Evolutionary conservation across 2,888 invertebrate species (phyloP), one percentile per base, ranked within the genome.

Genomic region (Alentia gelatinosa): DNA sequence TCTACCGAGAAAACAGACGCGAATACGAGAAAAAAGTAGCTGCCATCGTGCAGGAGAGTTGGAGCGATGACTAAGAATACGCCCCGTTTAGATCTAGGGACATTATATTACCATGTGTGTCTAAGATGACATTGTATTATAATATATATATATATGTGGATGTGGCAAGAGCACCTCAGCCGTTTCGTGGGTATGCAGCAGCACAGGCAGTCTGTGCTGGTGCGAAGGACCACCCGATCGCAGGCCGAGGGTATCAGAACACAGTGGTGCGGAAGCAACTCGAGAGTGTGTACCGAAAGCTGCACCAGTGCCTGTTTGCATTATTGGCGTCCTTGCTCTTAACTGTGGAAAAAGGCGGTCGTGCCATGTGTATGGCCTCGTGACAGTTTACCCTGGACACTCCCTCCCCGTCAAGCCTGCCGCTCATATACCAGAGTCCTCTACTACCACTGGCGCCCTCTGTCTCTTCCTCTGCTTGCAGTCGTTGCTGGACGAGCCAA

Each of bases 21-120:
- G 99, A 99, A 97, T 99, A 99, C 96, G 99, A 99, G 97, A 99
- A 99, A 97, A 97, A 99, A 97, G 99, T 99, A 96, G 99, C 99
- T 97, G 99, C 99, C 96, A 99, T 99, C 97, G 99, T 99, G 96
- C 99, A 99, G 97, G 99, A 99, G 97, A 99, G 99, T 97, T 99
- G 99, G 98, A 92, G 93, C 30, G 93, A 93, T 91, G 93, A 93
- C 35, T 91, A 92, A 30, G 93, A 93, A 30, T 9, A 50, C 86
- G 50, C 50, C 42, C 47, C 86, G 30, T 7, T 92, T 83, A 86
- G 50, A 42, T 26, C 89, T 91, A 88, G 74, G 86, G 83, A 50
- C 83, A 56, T 68, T 79, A 89, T 42, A 90, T 37, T 83, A 75
- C 56, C 63, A 84, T 33, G 40, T 68, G 83, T 68, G 83, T 79